Conservation (phyloP, 2,888 invertebrate genomes). For the Ectemnius lituratus region DNA sequence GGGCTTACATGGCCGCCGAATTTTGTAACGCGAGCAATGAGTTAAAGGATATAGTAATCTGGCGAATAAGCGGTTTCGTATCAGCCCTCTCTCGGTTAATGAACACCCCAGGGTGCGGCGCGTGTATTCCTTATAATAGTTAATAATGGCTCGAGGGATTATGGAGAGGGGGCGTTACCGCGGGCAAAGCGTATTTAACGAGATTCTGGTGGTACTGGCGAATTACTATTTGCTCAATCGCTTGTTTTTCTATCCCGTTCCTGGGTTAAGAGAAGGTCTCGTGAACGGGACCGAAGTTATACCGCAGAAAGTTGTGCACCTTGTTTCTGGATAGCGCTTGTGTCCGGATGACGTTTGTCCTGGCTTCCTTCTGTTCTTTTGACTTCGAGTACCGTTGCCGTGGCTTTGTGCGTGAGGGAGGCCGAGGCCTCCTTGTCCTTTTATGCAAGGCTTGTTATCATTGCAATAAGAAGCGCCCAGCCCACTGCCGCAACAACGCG, state of each 20-base stretch:
- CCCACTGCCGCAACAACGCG: too few species aligned
- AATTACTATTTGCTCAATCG: too few species aligned
- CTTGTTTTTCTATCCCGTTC: too few species aligned
- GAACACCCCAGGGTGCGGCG: conserved; percentile 38
- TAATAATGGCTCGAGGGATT: conserved; percentile 48
- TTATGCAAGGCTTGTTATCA: conserved; percentile 12
- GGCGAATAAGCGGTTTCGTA: conserved; percentile 31
- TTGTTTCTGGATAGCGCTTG: too few species aligned
- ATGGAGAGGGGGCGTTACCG: conserved; percentile 31
- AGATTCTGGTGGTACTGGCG: conserved; percentile 5
- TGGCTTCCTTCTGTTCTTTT: too few species aligned
- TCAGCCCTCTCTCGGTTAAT: conserved; percentile 28
- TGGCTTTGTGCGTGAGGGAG: not conserved
- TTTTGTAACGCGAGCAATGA: not conserved
- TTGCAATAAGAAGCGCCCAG: not conserved
- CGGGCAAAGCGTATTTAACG: conserved; percentile 29
- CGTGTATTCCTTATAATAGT: conserved; percentile 45
- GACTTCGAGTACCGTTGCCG: too few species aligned
- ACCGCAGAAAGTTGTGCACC: too few species aligned
- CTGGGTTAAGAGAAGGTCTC: too few species aligned
- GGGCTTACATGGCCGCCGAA: too few species aligned
- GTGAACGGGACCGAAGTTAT: too few species aligned
- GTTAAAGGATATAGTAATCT: conserved; percentile 4
- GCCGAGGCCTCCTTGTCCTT: conserved; percentile 1
- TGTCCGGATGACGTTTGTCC: too few species aligned